A percentile compares a stretch with the other conserved stretches of the same genome.
Evolutionary conservation across 2,797 vertebrate species (phyloP).

Genomic region (Nasua narica): DNA sequence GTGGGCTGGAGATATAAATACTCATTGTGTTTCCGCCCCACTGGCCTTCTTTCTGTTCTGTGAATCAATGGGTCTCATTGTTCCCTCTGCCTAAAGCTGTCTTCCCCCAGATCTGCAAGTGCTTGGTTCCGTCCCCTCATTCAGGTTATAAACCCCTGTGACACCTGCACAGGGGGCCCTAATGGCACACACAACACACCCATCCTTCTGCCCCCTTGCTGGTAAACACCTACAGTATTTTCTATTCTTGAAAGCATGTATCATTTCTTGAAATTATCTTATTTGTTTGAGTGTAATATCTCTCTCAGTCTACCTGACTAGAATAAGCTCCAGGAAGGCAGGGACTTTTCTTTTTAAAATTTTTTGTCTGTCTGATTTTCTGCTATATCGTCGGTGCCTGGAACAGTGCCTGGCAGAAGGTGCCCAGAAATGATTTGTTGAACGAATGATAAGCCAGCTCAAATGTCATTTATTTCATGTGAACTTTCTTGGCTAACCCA

Average conservation of each 20-base stretch:
- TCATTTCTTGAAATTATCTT: not conserved
- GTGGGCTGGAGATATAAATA: slow-evolving; percentile 21
- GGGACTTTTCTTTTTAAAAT: not conserved
- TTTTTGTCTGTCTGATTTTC: not conserved
- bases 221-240: not conserved
- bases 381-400: not conserved
- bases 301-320: not conserved
- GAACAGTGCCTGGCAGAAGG: not conserved
- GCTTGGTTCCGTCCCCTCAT: not conserved
- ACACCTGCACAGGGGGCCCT: not conserved
- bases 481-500: not conserved
- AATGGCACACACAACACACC: not conserved
- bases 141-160: not conserved
- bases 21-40: not conserved
- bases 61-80: not conserved
- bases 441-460: not conserved
- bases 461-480: not conserved
- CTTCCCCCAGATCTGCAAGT: not conserved
- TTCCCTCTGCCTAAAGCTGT: not conserved
- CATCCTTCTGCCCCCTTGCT: not conserved
- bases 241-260: not conserved
- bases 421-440: not conserved
- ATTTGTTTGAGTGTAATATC: not conserved
- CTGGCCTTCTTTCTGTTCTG: slow-evolving; percentile 4
- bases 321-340: not conserved